Conservation (phyloP, 2,797 vertebrate species). For the Ptychobarbus kaznakovi region DNA sequence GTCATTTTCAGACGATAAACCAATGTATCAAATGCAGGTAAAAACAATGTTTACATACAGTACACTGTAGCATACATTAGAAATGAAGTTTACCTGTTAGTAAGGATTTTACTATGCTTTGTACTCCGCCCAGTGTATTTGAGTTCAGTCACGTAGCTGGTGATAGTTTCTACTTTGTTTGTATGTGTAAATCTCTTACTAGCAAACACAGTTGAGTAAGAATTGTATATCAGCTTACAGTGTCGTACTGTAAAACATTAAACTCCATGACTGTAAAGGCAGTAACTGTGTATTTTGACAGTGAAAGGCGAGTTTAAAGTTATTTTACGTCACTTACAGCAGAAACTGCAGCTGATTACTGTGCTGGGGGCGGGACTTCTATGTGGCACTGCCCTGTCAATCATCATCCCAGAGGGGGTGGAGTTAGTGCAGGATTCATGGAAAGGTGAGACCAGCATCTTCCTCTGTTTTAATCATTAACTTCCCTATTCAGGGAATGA, state of each 20-base stretch:
- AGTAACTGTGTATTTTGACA: neutral
- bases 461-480: neutral
- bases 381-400: conserved; percentile 74
- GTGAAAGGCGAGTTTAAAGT: neutral
- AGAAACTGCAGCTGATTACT: conserved; percentile 77
- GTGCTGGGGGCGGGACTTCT: conserved; percentile 80
- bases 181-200: too few species aligned
- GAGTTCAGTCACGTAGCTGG: conserved; percentile 12
- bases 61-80: neutral
- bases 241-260: neutral
- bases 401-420: conserved; percentile 80
- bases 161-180: neutral
- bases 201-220: neutral
- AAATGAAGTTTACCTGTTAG: neutral
- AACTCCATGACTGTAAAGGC: neutral
- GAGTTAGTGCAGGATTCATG: conserved; percentile 71
- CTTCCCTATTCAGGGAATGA: neutral
- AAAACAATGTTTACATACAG: neutral
- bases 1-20: neutral
- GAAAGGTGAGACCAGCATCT: conserved; percentile 57
- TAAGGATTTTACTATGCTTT: neutral
- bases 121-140: neutral
- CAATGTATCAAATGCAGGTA: neutral
- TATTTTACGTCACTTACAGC: conserved; percentile 58
- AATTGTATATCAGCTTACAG: neutral